phyloP scores from a whole-genome alignment of 1,140 invertebrate genomes.

The Gonatopus flavifemur region DNA sequence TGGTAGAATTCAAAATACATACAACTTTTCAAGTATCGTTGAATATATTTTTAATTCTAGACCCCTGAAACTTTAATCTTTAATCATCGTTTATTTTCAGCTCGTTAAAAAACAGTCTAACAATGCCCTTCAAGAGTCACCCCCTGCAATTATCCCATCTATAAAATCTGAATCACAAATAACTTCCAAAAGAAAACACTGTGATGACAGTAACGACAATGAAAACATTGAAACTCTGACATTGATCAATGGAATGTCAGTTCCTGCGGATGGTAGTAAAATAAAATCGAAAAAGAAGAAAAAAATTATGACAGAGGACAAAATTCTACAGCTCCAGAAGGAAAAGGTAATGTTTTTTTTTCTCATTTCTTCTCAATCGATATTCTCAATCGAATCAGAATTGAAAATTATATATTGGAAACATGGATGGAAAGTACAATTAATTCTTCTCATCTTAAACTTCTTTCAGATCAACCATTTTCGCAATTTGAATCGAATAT shows the following conservation, averaged over 20 bases:
- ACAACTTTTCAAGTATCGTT: background rate
- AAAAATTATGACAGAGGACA: slow-evolving; percentile 51
- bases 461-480: slow-evolving; percentile 71
- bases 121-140: slow-evolving; percentile 12
- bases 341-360: slow-evolving; percentile 54
- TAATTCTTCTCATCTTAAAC: too few relatives aligned
- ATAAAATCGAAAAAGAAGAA: slow-evolving; percentile 40
- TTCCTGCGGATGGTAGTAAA: slow-evolving; percentile 28
- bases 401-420: too few relatives aligned
- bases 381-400: slow-evolving; percentile 14
- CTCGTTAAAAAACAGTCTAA: slow-evolving; percentile 21
- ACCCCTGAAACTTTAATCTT: too few relatives aligned
- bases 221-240: slow-evolving; percentile 33
- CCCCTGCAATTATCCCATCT: slow-evolving; percentile 12
- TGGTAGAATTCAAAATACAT: too few relatives aligned
- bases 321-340: slow-evolving; percentile 51
- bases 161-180: slow-evolving; percentile 9
- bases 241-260: slow-evolving; percentile 32
- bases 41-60: slow-evolving; percentile 14
- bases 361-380: slow-evolving; percentile 11
- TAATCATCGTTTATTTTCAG: too few relatives aligned
- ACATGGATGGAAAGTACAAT: too few relatives aligned
- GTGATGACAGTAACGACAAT: slow-evolving; percentile 23
- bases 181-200: slow-evolving; percentile 26
- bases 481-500: slow-evolving; percentile 76